A percentile compares a stretch with the other conserved stretches of the same genome.
Conservation (phyloP, 1,140 invertebrate species). For the Bathynomus jamesi region DNA sequence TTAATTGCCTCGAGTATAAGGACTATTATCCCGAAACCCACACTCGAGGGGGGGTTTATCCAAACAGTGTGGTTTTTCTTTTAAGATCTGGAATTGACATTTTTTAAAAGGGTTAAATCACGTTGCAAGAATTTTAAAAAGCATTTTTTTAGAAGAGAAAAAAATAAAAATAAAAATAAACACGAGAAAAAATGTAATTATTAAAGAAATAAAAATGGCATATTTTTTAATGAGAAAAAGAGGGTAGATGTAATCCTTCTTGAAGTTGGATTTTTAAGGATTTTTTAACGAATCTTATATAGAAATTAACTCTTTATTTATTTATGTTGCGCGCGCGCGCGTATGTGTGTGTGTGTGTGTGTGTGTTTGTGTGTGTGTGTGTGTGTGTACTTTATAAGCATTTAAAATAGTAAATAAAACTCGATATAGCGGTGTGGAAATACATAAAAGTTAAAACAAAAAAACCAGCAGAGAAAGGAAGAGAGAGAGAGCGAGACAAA, state of each 20-base stretch:
- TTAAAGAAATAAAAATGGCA: neutral
- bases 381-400: too few relatives aligned
- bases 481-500: neutral
- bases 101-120: slow-evolving; percentile 1
- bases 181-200: neutral
- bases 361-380: too few relatives aligned
- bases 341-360: too few relatives aligned
- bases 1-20: neutral
- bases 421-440: too few relatives aligned
- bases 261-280: too few relatives aligned
- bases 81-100: neutral
- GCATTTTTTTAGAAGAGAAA: neutral
- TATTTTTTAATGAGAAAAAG: neutral
- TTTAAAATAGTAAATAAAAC: too few relatives aligned
- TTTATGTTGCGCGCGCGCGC: too few relatives aligned
- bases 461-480: neutral
- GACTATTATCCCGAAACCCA: neutral
- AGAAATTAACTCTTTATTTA: too few relatives aligned
- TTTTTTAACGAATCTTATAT: too few relatives aligned
- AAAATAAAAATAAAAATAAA: neutral
- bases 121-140: slow-evolving; percentile 1
- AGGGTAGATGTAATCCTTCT: neutral
- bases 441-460: neutral
- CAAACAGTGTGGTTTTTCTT: neutral
- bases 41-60: neutral